Base-by-base conservation (phyloP, 92 coral and sea anemone genomes). In the Zoanthus sociatus region DNA sequence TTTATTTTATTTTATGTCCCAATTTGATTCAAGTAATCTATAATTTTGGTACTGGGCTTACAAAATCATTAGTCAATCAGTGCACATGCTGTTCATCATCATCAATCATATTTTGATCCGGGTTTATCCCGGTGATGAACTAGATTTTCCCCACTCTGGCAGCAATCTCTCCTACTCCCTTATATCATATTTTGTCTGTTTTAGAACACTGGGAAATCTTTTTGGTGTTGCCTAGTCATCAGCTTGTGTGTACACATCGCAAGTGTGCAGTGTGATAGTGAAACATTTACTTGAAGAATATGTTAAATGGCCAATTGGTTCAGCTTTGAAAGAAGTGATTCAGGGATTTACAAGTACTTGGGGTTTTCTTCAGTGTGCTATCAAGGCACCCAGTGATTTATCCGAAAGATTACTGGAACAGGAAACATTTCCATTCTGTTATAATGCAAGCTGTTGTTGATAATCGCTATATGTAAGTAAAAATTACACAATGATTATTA, bases 131-230 rank as follows among this genome's bases (percentile, higher is more conserved):
- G 26, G 26, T 26, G 0, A 26, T 26, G 26, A 26, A 0, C 26
- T 26, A 0, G 26, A 26, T 26, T 26, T 26, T 26, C 26, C 26
- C 26, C 0, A 26, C 26, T 26, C 26, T 26, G 26, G 26, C 26
- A 26, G 26, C 26, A 26, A 0, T 26, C 26, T 26, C 26, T 0
- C 26, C 26, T 20, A 68, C 21, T 68, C 21, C 21, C 14, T 68
- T 20, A 20, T 68, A 68, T 68, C 72, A 69, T 69, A 21, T 70
- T 21, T 30, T 70, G 30, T 21, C 75, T 21, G 75, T 70, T 70
- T 70, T 70, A 70, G 75, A 70, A 70, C 75, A 30, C 75, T 70
- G 44, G 75, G 75, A 70, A 70, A 70, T 30, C 75, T 70, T 30
- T 70, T 70, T 70, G 75, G 75, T 70, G 45, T 70, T 70, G 75